A percentile compares a stretch with the other conserved stretches of the same genome.
phyloP scores from a whole-genome alignment of 2,113 vertebrate species.

The Murina feae region DNA sequence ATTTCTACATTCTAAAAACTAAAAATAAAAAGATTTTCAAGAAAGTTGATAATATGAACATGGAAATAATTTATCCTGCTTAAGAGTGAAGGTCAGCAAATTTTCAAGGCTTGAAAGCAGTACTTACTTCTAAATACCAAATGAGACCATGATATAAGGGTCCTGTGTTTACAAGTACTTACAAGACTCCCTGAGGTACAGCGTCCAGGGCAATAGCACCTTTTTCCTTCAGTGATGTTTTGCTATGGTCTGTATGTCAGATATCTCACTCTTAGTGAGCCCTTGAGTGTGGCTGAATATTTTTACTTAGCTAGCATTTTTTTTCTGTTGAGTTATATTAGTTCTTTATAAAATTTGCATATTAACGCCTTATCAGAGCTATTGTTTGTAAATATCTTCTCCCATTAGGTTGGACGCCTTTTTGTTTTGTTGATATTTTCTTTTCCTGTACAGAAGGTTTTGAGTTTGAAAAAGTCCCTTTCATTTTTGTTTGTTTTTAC shows the following conservation, averaged over 20 bases:
- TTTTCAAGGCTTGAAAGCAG: slow-evolving; percentile 13
- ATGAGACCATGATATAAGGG: slow-evolving; percentile 34
- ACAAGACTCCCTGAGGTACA: neutral
- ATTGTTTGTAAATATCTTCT: neutral
- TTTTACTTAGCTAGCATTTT: neutral
- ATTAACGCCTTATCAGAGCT: neutral
- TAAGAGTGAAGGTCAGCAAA: neutral
- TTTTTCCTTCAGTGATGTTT: neutral
- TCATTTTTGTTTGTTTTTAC: neutral
- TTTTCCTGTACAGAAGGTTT: neutral
- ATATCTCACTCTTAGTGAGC: neutral
- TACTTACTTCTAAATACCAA: slow-evolving; percentile 33
- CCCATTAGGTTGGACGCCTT: neutral
- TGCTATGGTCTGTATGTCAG: neutral
- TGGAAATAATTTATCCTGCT: neutral
- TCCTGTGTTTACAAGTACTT: slow-evolving; percentile 44
- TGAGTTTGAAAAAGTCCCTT: neutral
- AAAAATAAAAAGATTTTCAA: neutral
- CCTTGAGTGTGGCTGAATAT: neutral
- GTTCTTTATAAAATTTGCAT: neutral
- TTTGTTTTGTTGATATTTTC: neutral
- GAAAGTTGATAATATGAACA: slow-evolving; percentile 1
- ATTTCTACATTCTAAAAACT: neutral
- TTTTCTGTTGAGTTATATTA: neutral
- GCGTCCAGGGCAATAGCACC: neutral